Evolutionary conservation across 2,113 vertebrate species (phyloP).

Genomic region (Scomber scombrus): DNA sequence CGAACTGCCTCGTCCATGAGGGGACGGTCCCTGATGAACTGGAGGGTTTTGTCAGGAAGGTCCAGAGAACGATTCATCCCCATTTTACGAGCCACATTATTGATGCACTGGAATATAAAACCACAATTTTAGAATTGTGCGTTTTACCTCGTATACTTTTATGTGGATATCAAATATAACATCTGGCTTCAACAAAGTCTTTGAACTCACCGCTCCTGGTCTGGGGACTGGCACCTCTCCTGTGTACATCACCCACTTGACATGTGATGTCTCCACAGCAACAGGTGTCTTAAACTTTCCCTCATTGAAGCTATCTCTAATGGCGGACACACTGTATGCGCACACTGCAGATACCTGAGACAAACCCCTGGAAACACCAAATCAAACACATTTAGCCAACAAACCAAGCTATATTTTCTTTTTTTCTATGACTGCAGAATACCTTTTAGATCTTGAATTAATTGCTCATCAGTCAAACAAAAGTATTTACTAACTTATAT

Average conservation of each 20-base stretch:
- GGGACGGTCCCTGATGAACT: constrained; percentile 85
- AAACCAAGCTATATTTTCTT: background rate
- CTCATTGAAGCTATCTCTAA: constrained; percentile 80
- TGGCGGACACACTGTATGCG: constrained; percentile 70
- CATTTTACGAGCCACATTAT: constrained; percentile 65
- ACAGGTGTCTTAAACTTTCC: constrained; percentile 84
- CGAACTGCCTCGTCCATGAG: constrained; percentile 82
- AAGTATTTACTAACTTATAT: background rate
- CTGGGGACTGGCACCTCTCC: constrained; percentile 84
- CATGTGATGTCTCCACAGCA: constrained; percentile 73
- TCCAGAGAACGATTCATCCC: constrained; percentile 80
- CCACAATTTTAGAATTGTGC: background rate
- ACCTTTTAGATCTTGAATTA: too few relatives aligned
- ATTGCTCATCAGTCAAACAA: too few relatives aligned
- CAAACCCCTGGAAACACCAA: constrained; percentile 69
- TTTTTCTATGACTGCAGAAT: background rate
- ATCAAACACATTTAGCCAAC: constrained; percentile 11
- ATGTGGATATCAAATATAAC: background rate
- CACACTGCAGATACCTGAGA: constrained; percentile 82
- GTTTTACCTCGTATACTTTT: background rate
- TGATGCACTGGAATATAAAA: constrained; percentile 77
- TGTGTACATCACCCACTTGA: constrained; percentile 83
- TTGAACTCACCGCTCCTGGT: constrained; percentile 84
- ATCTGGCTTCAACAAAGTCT: background rate
- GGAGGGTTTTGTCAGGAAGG: constrained; percentile 84